Evolutionary conservation across 2,113 vertebrate species (phyloP).

Genomic region (Lucifuga dentata): DNA sequence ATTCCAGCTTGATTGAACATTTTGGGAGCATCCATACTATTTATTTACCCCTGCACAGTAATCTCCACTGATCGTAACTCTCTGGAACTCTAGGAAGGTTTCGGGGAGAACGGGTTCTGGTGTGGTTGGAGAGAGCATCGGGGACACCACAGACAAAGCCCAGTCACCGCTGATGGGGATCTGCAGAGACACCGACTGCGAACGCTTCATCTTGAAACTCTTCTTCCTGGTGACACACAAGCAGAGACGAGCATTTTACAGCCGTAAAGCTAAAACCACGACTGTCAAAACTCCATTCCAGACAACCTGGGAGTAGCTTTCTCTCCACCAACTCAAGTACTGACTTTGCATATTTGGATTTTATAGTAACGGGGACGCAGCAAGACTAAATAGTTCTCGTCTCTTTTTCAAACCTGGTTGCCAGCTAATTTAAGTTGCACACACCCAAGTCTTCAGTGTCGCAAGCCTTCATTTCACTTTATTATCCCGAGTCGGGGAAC

Average conservation of each 20-base stretch:
- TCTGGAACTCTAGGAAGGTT: constrained; percentile 90
- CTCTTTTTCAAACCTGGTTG: no score
- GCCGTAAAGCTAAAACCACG: neutral
- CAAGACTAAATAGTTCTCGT: no score
- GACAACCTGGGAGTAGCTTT: no score
- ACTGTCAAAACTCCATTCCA: neutral
- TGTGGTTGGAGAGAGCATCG: constrained; percentile 70
- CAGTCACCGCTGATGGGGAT: constrained; percentile 81
- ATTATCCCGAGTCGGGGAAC: no score
- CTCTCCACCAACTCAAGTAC: no score
- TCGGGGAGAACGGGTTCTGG: constrained; percentile 56
- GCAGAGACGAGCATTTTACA: neutral
- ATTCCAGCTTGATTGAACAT: no score
- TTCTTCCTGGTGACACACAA: constrained; percentile 87
- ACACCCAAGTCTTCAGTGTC: no score
- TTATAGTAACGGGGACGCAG: no score
- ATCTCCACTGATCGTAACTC: constrained; percentile 95
- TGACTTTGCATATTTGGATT: no score
- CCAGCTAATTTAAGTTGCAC: no score
- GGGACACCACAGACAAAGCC: constrained; percentile 64
- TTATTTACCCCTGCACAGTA: constrained; percentile 97
- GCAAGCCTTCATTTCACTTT: no score
- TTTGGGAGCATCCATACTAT: no score
- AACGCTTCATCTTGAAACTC: constrained; percentile 93
- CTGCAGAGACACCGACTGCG: constrained; percentile 91